Evolutionary conservation across 23 tunicate species (phyloP).

Genomic region (Ascidia mentula): DNA sequence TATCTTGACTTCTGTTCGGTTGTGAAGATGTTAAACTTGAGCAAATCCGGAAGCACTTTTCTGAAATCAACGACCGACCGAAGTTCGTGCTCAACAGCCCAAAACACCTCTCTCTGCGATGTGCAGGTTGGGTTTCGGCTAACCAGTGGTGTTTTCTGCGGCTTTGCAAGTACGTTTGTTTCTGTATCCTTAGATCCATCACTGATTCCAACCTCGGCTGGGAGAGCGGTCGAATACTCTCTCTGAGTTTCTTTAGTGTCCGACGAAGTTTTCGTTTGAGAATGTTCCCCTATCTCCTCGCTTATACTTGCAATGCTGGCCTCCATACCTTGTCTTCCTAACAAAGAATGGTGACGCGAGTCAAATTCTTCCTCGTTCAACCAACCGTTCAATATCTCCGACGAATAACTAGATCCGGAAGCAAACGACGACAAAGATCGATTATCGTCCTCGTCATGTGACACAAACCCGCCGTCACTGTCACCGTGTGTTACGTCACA

Average conservation of each 20-base stretch:
- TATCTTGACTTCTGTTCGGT: neutral
- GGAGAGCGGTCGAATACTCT: no score
- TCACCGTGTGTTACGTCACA: constrained; percentile 8
- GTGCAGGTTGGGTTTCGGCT: neutral
- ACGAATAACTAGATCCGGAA: neutral
- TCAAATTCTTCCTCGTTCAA: neutral
- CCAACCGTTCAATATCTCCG: constrained; percentile 1
- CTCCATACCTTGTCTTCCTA: neutral
- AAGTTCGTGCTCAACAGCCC: constrained; percentile 1
- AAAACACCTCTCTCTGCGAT: constrained; percentile 6
- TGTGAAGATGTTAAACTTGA: constrained; percentile 1
- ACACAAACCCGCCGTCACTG: constrained; percentile 5
- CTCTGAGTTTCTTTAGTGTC: no score
- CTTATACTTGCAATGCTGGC: neutral
- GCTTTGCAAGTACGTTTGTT: neutral
- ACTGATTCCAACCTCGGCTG: no score
- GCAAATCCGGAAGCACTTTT: neutral
- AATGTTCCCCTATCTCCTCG: no score
- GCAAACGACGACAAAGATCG: neutral
- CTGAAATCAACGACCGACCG: neutral
- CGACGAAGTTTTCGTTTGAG: no score
- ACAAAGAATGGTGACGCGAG: neutral
- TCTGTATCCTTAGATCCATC: neutral
- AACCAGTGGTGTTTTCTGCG: neutral
- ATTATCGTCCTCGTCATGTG: constrained; percentile 1